Evolutionary conservation across 1,140 invertebrate genomes (phyloP).

Genomic region (Drosophila equinoxialis): DNA sequence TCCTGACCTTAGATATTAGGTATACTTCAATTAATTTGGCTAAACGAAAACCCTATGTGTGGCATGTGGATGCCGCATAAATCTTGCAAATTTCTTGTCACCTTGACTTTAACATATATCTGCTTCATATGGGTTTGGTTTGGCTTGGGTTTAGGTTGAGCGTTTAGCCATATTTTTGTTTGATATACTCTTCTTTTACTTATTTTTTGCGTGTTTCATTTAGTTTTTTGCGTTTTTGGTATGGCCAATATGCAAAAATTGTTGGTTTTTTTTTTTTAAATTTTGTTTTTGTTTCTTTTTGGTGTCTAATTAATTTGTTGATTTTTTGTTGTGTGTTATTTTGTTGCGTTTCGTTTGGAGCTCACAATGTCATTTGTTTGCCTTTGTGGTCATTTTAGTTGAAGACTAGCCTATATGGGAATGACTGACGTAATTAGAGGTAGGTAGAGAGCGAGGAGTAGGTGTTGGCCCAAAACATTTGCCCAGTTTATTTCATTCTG

Average conservation of each 20-base stretch:
- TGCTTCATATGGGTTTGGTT: slow-evolving; percentile 6
- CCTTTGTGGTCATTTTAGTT: slow-evolving; percentile 50
- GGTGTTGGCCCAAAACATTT: slow-evolving; percentile 43
- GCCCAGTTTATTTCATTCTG: slow-evolving; percentile 41
- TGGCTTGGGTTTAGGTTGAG: neutral
- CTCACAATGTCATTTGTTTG: slow-evolving; percentile 52
- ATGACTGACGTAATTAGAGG: slow-evolving; percentile 72
- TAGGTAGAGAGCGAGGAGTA: slow-evolving; percentile 20
- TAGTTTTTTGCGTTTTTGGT: neutral
- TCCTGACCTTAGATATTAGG: slow-evolving; percentile 2
- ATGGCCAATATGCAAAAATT: slow-evolving; percentile 65
- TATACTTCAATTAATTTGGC: slow-evolving; percentile 37
- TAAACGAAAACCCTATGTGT: slow-evolving; percentile 16
- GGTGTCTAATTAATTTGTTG: slow-evolving; percentile 68
- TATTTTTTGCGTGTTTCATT: slow-evolving; percentile 48
- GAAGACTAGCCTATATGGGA: slow-evolving; percentile 32
- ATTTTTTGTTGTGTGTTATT: slow-evolving; percentile 1
- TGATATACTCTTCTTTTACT: slow-evolving; percentile 23
- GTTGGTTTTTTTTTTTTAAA: slow-evolving; percentile 19
- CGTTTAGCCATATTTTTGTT: slow-evolving; percentile 9
- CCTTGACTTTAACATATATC: slow-evolving; percentile 49
- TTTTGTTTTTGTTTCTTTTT: slow-evolving; percentile 8
- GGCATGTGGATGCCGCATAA: slow-evolving; percentile 58
- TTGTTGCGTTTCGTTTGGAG: slow-evolving; percentile 27
- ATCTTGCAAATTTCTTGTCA: slow-evolving; percentile 45